Evolutionary conservation across 2,797 vertebrate genomes (phyloP).

Genomic region (Enteromius afrohamiltoni): DNA sequence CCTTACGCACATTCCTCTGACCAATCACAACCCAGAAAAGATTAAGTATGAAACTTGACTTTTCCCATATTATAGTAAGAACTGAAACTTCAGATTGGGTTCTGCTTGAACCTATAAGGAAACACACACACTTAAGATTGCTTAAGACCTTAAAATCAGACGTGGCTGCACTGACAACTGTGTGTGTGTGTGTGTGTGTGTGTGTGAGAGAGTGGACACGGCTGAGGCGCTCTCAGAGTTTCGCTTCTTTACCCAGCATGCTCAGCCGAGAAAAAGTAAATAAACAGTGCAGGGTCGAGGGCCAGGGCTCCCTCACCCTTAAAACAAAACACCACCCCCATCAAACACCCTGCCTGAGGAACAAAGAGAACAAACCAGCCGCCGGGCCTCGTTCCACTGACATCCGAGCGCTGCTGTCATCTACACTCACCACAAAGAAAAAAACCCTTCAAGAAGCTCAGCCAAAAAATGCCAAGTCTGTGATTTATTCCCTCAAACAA

Average conservation of each 20-base stretch:
- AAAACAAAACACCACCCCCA: slow-evolving; percentile 83
- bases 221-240: slow-evolving; percentile 55
- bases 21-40: background rate
- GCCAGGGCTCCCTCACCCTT: slow-evolving; percentile 79
- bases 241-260: slow-evolving; percentile 78
- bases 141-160: slow-evolving; percentile 59
- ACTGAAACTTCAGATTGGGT: background rate
- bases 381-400: slow-evolving; percentile 71
- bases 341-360: slow-evolving; percentile 78
- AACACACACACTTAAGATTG: background rate
- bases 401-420: slow-evolving; percentile 73
- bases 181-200: slow-evolving; percentile 47
- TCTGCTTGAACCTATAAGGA: background rate
- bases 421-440: slow-evolving; percentile 68
- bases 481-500: slow-evolving; percentile 51
- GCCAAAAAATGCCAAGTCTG: slow-evolving; percentile 34
- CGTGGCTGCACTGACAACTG: slow-evolving; percentile 64
- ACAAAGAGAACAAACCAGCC: slow-evolving; percentile 72
- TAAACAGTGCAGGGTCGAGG: slow-evolving; percentile 81
- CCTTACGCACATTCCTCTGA: background rate
- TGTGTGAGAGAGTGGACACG: slow-evolving; percentile 54
- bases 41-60: background rate
- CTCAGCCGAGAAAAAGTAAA: slow-evolving; percentile 81
- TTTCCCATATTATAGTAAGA: background rate
- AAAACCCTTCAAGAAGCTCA: slow-evolving; percentile 44